Conservation (phyloP, 2,888 invertebrate species). For the Diplazon laetatorius region DNA sequence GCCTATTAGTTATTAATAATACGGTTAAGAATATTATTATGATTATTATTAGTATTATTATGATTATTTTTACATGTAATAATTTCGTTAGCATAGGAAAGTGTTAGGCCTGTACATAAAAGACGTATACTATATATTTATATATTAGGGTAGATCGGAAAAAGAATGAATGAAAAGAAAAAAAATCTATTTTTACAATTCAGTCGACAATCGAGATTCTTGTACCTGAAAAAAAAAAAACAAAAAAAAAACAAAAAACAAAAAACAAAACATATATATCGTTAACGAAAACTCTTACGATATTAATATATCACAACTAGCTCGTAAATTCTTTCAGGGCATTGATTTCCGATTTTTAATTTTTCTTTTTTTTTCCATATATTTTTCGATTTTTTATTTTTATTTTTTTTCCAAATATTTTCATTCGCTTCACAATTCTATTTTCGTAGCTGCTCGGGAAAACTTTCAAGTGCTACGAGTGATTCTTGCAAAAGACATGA, state of each 20-base stretch:
- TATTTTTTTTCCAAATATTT: not conserved
- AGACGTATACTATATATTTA: slow-evolving; percentile 3
- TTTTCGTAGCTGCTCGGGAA: too few species aligned
- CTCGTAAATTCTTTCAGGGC: too few species aligned
- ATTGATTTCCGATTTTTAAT: too few species aligned
- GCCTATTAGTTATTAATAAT: slow-evolving; percentile 23
- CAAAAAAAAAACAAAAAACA: slow-evolving; percentile 11
- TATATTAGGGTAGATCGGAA: not conserved
- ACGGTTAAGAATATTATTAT: not conserved
- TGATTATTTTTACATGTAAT: not conserved
- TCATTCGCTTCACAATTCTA: too few species aligned
- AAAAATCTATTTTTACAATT: not conserved
- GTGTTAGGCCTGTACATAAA: slow-evolving; percentile 56
- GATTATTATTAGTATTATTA: slow-evolving; percentile 1
- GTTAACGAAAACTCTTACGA: too few species aligned
- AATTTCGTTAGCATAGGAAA: slow-evolving; percentile 25
- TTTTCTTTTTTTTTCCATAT: not conserved
- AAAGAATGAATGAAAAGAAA: too few species aligned
- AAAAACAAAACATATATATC: too few species aligned
- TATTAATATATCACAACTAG: too few species aligned
- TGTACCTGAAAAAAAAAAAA: slow-evolving; percentile 6
- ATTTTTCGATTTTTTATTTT: too few species aligned
- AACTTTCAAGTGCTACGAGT: too few species aligned
- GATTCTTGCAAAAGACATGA: too few species aligned
- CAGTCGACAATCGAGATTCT: not conserved